Evolutionary conservation across 2,113 vertebrate genomes (phyloP).

Genomic region (Catagonus wagneri): DNA sequence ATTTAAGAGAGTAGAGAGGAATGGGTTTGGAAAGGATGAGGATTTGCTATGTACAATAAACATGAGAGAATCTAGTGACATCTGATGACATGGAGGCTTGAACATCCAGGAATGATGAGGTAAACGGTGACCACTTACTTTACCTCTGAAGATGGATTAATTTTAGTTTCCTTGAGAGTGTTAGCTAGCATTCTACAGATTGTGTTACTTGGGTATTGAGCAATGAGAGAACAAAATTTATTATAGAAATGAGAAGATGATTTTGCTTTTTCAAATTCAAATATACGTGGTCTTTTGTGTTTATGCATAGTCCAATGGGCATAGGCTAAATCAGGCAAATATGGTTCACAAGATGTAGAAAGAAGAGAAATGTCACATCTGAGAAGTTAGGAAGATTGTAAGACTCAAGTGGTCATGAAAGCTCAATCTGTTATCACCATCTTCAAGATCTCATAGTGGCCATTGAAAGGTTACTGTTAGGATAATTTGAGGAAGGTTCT

Average conservation of each 20-base stretch:
- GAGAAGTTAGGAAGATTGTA: not conserved
- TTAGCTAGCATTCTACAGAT: not conserved
- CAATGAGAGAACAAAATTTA: not conserved
- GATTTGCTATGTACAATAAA: not conserved
- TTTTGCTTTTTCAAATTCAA: conserved; percentile 40
- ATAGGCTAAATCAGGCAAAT: not conserved
- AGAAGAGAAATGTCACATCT: not conserved
- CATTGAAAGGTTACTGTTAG: not conserved
- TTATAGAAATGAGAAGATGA: not conserved
- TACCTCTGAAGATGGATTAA: not conserved
- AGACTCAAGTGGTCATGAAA: not conserved
- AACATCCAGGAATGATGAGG: not conserved
- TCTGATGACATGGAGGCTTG: not conserved
- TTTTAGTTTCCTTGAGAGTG: not conserved
- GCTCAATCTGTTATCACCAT: not conserved
- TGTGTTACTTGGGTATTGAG: not conserved
- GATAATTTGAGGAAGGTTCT: not conserved
- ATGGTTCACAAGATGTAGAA: not conserved
- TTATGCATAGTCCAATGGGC: not conserved
- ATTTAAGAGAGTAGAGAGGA: not conserved
- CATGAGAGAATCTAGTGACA: not conserved
- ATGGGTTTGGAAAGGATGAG: not conserved
- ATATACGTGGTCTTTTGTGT: not conserved
- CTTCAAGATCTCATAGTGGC: not conserved
- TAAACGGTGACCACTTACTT: not conserved